Percentiles rank a stretch among this genome's conserved stretches.
Conservation (phyloP, 2,888 invertebrate genomes). For the Ametastegia equiseti region DNA sequence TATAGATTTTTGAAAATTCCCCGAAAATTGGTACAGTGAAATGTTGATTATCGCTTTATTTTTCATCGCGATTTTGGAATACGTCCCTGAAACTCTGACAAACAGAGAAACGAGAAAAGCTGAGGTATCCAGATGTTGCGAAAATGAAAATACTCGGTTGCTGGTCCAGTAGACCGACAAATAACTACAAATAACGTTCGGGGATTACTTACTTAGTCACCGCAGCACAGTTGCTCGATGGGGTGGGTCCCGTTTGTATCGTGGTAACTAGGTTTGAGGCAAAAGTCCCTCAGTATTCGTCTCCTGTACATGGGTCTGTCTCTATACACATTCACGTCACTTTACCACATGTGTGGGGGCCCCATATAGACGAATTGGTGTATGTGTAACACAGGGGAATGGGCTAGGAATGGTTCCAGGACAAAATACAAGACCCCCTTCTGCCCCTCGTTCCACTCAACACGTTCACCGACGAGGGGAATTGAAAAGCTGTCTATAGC, state of each 20-base stretch:
- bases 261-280: constrained; percentile 65
- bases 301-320: neutral
- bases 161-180: constrained; percentile 68
- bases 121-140: constrained; percentile 56
- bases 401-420: constrained; percentile 50
- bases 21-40: too few relatives aligned
- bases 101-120: neutral
- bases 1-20: too few relatives aligned
- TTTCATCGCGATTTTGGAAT: too few relatives aligned
- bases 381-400: constrained; percentile 17
- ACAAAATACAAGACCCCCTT: constrained; percentile 60
- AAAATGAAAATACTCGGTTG: constrained; percentile 63
- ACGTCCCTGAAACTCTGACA: neutral
- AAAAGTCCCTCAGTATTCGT: neutral
- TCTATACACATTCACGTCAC: neutral
- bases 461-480: constrained; percentile 73
- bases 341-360: neutral
- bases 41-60: too few relatives aligned
- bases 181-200: constrained; percentile 74
- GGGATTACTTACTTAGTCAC: constrained; percentile 75
- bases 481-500: constrained; percentile 73
- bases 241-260: constrained; percentile 53
- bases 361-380: constrained; percentile 1
- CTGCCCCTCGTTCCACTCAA: constrained; percentile 62
- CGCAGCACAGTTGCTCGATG: constrained; percentile 67